Evolutionary conservation across 2,797 vertebrate genomes (phyloP).

Genomic region (Pygocentrus nattereri): DNA sequence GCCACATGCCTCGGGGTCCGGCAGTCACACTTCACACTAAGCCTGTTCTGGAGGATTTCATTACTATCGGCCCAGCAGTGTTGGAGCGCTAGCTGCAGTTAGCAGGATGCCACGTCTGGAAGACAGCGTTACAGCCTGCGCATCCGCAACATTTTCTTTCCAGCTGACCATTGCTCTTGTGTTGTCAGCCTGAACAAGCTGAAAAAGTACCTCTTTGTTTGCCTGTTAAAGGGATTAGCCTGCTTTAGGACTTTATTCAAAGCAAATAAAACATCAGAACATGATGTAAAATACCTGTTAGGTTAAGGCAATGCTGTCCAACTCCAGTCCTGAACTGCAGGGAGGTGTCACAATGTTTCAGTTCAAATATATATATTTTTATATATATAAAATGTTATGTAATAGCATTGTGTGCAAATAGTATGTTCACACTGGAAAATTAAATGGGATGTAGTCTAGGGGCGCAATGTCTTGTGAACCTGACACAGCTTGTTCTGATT

Average conservation of each 20-base stretch:
- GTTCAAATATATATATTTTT: too few relatives aligned
- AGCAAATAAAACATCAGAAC: neutral
- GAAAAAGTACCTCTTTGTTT: neutral
- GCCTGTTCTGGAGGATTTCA: too few relatives aligned
- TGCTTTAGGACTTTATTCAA: neutral
- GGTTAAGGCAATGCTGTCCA: neutral
- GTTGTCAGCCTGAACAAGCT: neutral
- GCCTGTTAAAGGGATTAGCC: neutral
- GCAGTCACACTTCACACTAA: constrained; percentile 18
- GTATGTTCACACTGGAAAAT: too few relatives aligned
- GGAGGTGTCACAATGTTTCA: too few relatives aligned
- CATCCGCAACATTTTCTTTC: neutral
- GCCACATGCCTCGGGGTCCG: neutral
- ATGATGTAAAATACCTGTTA: constrained; percentile 12
- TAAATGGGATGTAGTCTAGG: too few relatives aligned
- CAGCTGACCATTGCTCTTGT: neutral
- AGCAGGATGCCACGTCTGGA: neutral
- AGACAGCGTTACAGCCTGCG: neutral
- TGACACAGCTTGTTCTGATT: too few relatives aligned
- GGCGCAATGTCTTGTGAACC: too few relatives aligned
- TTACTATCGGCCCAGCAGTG: neutral
- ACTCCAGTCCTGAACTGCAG: neutral
- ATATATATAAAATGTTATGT: too few relatives aligned
- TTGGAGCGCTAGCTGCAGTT: constrained; percentile 11
- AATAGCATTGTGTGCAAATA: too few relatives aligned